Conservation (phyloP, 2,888 invertebrate species). For the Oscheius sp. region DNA sequence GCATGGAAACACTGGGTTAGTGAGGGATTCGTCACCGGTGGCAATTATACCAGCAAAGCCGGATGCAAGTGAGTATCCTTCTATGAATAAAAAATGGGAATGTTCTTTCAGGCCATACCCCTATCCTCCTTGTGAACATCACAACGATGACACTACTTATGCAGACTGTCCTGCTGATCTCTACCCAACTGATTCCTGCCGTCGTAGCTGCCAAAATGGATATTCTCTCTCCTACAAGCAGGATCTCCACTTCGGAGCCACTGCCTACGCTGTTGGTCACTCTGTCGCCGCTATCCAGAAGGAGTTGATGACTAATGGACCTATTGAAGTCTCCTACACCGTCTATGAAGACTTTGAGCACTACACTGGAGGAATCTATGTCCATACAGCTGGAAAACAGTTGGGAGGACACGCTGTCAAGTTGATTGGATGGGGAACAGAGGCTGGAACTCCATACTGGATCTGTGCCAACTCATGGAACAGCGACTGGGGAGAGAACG, state of each 20-base stretch:
- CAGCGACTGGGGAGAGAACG: conserved; percentile 86
- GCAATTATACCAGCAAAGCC: conserved; percentile 73
- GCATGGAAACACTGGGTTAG: conserved; percentile 88
- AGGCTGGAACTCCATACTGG: conserved; percentile 82
- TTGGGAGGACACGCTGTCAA: conserved; percentile 87
- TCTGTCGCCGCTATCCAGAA: conserved; percentile 64
- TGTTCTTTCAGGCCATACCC: conserved; percentile 78
- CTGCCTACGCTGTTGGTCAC: conserved; percentile 62
- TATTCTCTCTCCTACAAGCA: conserved; percentile 40
- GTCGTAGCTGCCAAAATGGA: conserved; percentile 42
- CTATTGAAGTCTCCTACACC: conserved; percentile 55
- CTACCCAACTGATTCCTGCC: conserved; percentile 55
- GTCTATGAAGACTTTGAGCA: conserved; percentile 58
- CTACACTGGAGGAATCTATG: conserved; percentile 72
- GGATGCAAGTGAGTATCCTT: conserved; percentile 78
- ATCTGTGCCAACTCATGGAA: conserved; percentile 93
- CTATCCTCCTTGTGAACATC: conserved; percentile 88
- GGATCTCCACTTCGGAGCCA: conserved; percentile 52
- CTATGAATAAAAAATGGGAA: not conserved
- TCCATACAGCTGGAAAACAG: conserved; percentile 78
- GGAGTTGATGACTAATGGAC: conserved; percentile 77
- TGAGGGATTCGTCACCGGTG: conserved; percentile 86
- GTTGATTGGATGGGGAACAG: conserved; percentile 84
- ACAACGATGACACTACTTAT: conserved; percentile 79
- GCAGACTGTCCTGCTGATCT: conserved; percentile 73